Evolutionary conservation across 2,888 invertebrate genomes (phyloP), one percentile per base, ranked within the genome.

Genomic region (Meiosimyza platycephala): DNA sequence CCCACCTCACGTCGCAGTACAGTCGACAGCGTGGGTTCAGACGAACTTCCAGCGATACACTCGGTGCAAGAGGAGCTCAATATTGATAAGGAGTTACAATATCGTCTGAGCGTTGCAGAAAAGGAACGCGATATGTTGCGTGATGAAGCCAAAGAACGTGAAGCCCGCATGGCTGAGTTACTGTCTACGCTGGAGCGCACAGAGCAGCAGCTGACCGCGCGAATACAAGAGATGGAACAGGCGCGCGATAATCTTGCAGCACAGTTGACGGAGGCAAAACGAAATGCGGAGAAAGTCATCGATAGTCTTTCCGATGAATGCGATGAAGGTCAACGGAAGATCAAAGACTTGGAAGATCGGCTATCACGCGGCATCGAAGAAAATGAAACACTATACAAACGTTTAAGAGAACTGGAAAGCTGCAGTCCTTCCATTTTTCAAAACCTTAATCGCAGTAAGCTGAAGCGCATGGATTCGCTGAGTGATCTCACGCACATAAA

Each of bases 401-500:
- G 92, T 78, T 89, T 95, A 72, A 89, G 93, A 73, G 94, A 94
- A 79, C 84, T 94, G 33, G 94, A 94, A 86, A 91, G 91, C 18
- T 84, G 81, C 72, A 85, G 83, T 63, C 82, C 83, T 11, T 84
- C 86, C 69, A 83, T 83, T 47, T 82, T 86, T 12, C 85, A 83
- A 60, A 87, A 85, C 78, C 78, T 88, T 12, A 85, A 86, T 76
- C 83, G 86, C 3, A 82, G 83, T 75, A 87, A 87, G 76, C 80
- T 87, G 68, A 87, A 86, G 80, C 93, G 93, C 78, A 90, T 94
- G 77, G 93, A 94, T 79, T 95, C 95, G 6, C 88, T 95, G 11
- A 93, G 93, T 78, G 95, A 95, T 84, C 89, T 95, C 52, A 93
- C 94, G 9, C 94, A 94, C 80, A 90, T 95, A 71, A 94, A 94